These are phyloP conservation scores for Nixonia krombeini DNA, from an alignment of 1,140 invertebrate species.

Conservation along the genomic window DNA sequence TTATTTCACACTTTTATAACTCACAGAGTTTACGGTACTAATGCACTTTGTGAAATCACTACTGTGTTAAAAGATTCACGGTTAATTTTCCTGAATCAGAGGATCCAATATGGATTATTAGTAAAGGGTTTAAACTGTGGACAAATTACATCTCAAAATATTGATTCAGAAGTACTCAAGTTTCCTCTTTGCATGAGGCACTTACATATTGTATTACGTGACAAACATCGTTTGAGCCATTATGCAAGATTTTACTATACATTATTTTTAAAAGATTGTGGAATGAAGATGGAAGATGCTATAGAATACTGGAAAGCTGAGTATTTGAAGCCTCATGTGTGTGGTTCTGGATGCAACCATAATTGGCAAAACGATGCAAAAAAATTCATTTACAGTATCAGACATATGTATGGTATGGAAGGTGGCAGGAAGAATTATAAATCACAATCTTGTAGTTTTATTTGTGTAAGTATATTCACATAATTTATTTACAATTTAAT, in stretches of 20 bases:
- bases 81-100: slow-evolving; percentile 65
- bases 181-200: slow-evolving; percentile 86
- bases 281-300: slow-evolving; percentile 77
- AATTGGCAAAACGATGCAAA: slow-evolving; percentile 77
- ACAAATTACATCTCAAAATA: slow-evolving; percentile 63
- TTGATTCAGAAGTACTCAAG: slow-evolving; percentile 71
- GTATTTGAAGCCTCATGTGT: slow-evolving; percentile 73
- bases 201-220: slow-evolving; percentile 75
- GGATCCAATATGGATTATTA: slow-evolving; percentile 52
- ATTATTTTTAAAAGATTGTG: slow-evolving; percentile 80
- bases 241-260: slow-evolving; percentile 80
- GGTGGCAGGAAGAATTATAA: slow-evolving; percentile 76
- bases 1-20: slow-evolving; percentile 71
- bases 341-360: slow-evolving; percentile 73
- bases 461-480: slow-evolving; percentile 74
- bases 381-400: slow-evolving; percentile 79
- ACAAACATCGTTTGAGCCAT: slow-evolving; percentile 81
- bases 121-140: slow-evolving; percentile 37
- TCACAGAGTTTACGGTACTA: slow-evolving; percentile 21
- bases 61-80: slow-evolving; percentile 65
- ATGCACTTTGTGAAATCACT: slow-evolving; percentile 27
- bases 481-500: background rate
- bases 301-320: slow-evolving; percentile 78
- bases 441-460: slow-evolving; percentile 72
- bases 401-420: slow-evolving; percentile 82